Base-by-base conservation (phyloP, 2,888 invertebrate species). In the Allygus modestus region DNA sequence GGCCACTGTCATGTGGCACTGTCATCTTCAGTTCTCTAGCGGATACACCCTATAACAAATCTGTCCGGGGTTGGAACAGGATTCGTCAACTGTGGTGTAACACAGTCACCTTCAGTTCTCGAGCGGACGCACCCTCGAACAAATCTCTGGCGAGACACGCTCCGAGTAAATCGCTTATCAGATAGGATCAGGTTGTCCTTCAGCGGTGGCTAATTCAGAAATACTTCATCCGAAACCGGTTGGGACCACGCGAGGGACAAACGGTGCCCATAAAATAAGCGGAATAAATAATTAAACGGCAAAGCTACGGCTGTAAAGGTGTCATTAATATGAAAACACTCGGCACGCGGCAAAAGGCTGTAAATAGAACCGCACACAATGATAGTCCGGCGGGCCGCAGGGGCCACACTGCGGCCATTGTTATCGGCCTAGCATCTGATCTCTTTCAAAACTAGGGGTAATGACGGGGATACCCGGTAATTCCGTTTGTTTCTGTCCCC, bases 401-500 rank as follows among this genome's bases (percentile, higher is more conserved):
- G 73, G 73, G 46, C 73, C 17, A n/a, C 15, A 15, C 20, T 41
- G 23, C 7, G 41, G 41, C 73, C 73, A 12, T 41, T 73, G 69
- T 37, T 73, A 26, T 31, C 28, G 12, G 31, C 65, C 65, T 1
- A 77, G 51, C 79, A 79, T 26, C 79, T 79, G 79, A 79, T 79
- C 79, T 79, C 79, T 79, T 79, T 79, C 79, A 79, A 79, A 79
- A 79, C 79, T 17, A 79, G 20, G 51, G 58, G 79, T 79, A 79
- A 79, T 79, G 58, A 79, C 58, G 37, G 79, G 79, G 23, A 1
- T 41, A 31, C 43, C 23, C 73, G 23, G 77, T 77, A 71, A 71
- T 77, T 79, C 79, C 79, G 79, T 58, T 58, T 79, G 79, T 54
- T 77, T 79, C 79, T 79, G 79, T 79, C 79, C 79, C 51, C 79